Conservation (phyloP, 1,140 invertebrate species). For the Paraescarpia echinospica region DNA sequence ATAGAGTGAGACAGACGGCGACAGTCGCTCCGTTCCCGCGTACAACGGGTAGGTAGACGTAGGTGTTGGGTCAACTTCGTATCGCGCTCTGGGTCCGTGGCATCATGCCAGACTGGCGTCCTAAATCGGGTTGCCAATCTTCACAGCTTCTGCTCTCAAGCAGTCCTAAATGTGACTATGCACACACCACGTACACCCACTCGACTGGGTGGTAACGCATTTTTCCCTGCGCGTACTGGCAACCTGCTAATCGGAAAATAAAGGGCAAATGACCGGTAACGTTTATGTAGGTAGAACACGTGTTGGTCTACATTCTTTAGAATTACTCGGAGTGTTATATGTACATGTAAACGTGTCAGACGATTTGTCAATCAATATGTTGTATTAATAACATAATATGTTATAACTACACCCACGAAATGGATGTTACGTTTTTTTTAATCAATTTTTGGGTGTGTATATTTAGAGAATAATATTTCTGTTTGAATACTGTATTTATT, state of each 20-base stretch:
- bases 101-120: neutral
- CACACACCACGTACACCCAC: neutral
- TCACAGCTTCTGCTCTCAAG: neutral
- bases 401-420: too few species aligned
- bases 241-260: neutral
- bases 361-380: neutral
- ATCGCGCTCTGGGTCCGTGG: neutral
- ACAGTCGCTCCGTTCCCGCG: neutral
- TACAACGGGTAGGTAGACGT: neutral
- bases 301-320: neutral
- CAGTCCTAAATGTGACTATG: neutral
- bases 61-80: neutral
- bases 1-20: too few species aligned
- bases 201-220: neutral
- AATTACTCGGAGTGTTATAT: neutral
- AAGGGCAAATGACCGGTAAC: neutral
- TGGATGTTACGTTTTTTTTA: too few species aligned
- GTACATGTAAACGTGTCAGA: neutral
- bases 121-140: neutral
- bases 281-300: neutral
- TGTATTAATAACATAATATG: too few species aligned
- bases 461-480: too few species aligned
- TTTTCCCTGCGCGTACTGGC: neutral
- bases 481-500: too few species aligned
- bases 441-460: too few species aligned